Conservation (phyloP, 2,797 vertebrate species). For the Cyclura pinguis region DNA sequence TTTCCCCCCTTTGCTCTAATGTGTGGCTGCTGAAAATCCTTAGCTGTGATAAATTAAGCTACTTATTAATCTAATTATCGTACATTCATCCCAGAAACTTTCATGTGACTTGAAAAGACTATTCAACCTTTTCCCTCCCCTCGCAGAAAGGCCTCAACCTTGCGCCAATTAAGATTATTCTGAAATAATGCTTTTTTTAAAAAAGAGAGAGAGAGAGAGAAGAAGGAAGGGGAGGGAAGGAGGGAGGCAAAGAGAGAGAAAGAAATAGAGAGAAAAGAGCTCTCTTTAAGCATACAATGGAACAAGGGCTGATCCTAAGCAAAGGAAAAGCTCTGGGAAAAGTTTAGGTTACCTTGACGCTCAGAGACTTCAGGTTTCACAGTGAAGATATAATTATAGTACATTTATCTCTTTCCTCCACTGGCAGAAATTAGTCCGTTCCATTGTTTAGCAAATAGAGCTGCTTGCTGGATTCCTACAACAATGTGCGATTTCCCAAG, state of each 20-base stretch:
- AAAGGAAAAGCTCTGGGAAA: conserved; percentile 82
- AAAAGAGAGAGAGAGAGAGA: background rate
- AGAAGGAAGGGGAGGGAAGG: background rate
- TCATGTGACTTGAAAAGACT: conserved; percentile 98
- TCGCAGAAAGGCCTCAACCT: conserved; percentile 88
- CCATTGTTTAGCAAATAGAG: conserved; percentile 74
- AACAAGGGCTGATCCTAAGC: conserved; percentile 81
- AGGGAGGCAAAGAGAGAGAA: conserved; percentile 56
- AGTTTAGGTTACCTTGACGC: conserved; percentile 82
- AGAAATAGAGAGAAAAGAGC: conserved; percentile 62
- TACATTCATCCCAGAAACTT: conserved; percentile 98
- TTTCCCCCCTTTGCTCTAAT: conserved; percentile 92
- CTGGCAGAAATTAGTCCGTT: conserved; percentile 67
- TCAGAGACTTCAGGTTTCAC: conserved; percentile 72
- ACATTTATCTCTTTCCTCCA: conserved; percentile 71
- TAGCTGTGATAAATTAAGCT: conserved; percentile 99
- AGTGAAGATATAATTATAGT: conserved; percentile 68
- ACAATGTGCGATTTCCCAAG: conserved; percentile 64
- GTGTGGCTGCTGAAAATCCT: conserved; percentile 96
- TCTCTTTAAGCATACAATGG: conserved; percentile 86
- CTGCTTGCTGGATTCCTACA: conserved; percentile 62
- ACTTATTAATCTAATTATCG: conserved; percentile 99
- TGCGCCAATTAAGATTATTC: conserved; percentile 95
- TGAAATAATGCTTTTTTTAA: conserved; percentile 88
- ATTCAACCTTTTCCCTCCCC: conserved; percentile 89